Evolutionary conservation across 2,888 invertebrate species (phyloP).

Genomic region (Himalopsyche tibetana): DNA sequence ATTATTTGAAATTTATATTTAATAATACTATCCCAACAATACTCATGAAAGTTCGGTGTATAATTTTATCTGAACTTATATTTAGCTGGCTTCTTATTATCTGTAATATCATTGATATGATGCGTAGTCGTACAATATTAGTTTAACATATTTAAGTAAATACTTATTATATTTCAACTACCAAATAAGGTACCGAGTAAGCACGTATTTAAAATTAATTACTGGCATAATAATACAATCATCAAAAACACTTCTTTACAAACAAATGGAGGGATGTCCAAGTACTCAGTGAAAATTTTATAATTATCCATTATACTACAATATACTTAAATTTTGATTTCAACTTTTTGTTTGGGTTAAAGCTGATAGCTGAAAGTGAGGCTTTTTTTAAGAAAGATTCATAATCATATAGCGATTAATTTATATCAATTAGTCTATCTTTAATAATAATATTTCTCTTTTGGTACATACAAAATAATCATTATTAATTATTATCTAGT

Average conservation of each 20-base stretch:
- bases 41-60: neutral
- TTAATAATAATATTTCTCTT: too few species aligned
- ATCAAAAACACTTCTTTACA: neutral
- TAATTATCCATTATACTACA: neutral
- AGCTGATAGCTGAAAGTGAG: too few species aligned
- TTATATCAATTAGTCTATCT: too few species aligned
- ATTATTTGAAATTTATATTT: neutral
- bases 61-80: neutral
- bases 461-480: too few species aligned
- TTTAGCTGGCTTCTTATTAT: neutral
- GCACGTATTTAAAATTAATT: neutral
- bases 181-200: neutral
- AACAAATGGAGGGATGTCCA: conserved; percentile 11
- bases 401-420: too few species aligned
- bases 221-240: neutral
- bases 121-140: conserved; percentile 11
- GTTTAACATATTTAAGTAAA: neutral
- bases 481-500: too few species aligned
- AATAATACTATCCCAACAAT: neutral
- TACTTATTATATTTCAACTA: neutral
- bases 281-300: conserved; percentile 6
- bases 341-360: too few species aligned
- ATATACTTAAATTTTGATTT: neutral
- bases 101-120: conserved; percentile 38
- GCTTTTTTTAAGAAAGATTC: too few species aligned